Percentiles rank a stretch among this genome's conserved stretches.
Conservation (phyloP, 2,797 vertebrate genomes). For the Brachymystax lenok region DNA sequence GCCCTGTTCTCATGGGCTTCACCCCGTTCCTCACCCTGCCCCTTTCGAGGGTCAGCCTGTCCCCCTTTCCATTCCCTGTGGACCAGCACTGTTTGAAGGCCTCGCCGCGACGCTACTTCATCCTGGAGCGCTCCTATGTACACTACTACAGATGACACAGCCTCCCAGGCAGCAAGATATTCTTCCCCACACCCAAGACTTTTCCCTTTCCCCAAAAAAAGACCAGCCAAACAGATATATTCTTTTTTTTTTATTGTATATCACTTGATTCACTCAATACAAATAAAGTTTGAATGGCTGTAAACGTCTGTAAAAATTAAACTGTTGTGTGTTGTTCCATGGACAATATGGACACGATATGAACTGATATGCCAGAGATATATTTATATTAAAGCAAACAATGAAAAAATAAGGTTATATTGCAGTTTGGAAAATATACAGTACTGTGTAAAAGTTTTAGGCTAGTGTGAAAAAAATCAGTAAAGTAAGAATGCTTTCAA, state of each 20-base stretch:
- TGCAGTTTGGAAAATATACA: not conserved
- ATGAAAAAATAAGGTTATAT: not conserved
- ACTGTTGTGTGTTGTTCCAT: not conserved
- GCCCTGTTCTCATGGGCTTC: slow-evolving; percentile 54
- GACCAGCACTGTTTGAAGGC: slow-evolving; percentile 40
- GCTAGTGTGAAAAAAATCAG: no score
- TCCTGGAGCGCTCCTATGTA: slow-evolving; percentile 56
- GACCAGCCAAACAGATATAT: not conserved
- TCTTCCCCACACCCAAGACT: not conserved
- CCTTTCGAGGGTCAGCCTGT: slow-evolving; percentile 55
- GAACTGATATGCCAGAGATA: not conserved
- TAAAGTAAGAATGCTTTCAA: no score
- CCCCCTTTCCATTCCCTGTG: slow-evolving; percentile 57
- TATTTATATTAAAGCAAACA: not conserved
- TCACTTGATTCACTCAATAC: not conserved
- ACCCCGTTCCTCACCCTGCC: slow-evolving; percentile 61
- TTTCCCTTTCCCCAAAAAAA: not conserved
- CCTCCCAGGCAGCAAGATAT: not conserved
- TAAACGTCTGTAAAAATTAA: not conserved
- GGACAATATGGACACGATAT: not conserved
- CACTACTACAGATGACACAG: slow-evolving; percentile 63
- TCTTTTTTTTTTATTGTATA: not conserved
- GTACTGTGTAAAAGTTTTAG: no score
- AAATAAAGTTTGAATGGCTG: not conserved
- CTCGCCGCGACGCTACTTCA: slow-evolving; percentile 55